These are phyloP conservation scores for Paramormyrops hopkinsi DNA, from an alignment of 2,797 vertebrate species.

Conservation along the genomic window DNA sequence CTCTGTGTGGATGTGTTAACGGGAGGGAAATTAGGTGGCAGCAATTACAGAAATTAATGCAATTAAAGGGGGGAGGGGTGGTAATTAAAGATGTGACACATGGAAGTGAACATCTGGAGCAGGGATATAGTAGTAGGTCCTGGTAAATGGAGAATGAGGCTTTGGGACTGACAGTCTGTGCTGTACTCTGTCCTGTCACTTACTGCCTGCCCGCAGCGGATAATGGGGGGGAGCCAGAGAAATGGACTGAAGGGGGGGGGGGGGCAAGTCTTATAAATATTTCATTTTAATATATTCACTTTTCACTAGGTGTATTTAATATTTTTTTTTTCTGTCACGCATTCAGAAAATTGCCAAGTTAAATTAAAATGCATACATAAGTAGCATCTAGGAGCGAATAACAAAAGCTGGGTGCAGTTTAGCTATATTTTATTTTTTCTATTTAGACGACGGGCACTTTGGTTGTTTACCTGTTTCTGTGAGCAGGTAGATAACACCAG, in stretches of 20 bases:
- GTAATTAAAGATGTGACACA: slow-evolving; percentile 1
- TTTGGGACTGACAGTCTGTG: not conserved
- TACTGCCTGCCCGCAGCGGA: not conserved
- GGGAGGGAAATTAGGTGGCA: not conserved
- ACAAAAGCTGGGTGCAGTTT: not conserved
- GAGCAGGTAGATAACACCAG: not conserved
- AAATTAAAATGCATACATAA: not conserved
- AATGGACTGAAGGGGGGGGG: not conserved
- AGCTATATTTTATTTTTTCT: not conserved
- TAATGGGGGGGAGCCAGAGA: not conserved
- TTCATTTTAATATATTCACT: not conserved
- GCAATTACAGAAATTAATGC: not conserved
- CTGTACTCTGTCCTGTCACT: not conserved
- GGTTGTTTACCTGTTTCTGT: not conserved
- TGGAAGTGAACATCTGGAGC: not conserved
- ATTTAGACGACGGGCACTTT: not conserved
- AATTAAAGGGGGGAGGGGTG: not conserved
- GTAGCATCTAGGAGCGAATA: not conserved
- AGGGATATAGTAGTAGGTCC: not conserved
- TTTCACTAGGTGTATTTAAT: not conserved
- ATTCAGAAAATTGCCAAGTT: not conserved
- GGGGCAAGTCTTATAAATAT: not conserved
- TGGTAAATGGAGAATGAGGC: not conserved
- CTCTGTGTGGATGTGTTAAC: not conserved
- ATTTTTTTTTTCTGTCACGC: not conserved